phyloP scores from a whole-genome alignment of 2,113 vertebrate genomes.

The Lepus timidus region DNA sequence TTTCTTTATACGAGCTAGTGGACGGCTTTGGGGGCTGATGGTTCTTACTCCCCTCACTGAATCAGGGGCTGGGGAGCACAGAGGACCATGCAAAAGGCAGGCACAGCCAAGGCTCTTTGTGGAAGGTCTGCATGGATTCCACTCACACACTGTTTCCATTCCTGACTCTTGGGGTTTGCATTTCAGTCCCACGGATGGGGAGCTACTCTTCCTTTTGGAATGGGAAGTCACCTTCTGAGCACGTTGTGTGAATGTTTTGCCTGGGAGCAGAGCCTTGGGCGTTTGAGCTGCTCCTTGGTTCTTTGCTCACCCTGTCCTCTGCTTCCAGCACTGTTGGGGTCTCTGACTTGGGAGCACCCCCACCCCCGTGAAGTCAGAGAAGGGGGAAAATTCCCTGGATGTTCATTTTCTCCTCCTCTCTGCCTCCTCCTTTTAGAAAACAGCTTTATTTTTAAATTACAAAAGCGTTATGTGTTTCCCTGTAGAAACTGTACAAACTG shows the following conservation, averaged over 20 bases:
- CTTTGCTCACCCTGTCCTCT: neutral
- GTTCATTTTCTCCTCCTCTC: neutral
- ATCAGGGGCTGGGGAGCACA: neutral
- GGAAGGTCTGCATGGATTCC: neutral
- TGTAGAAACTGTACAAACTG: neutral
- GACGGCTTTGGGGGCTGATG: conserved; percentile 65
- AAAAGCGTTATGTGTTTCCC: neutral
- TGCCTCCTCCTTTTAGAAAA: neutral
- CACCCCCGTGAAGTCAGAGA: neutral
- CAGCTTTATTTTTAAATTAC: neutral
- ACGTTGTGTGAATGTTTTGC: neutral
- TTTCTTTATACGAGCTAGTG: conserved; percentile 78
- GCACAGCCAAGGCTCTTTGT: accelerated
- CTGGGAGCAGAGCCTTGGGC: neutral
- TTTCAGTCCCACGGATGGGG: conserved; percentile 70
- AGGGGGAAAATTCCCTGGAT: neutral
- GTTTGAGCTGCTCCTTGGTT: neutral
- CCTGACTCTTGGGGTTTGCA: conserved; percentile 57
- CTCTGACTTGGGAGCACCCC: neutral
- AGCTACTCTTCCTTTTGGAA: neutral
- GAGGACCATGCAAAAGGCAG: neutral
- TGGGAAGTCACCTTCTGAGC: neutral
- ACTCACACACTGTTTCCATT: conserved; percentile 43
- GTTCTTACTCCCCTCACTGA: conserved; percentile 73
- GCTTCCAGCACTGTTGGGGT: neutral